These are phyloP conservation scores for Muricea muricata DNA, from an alignment of 92 coral and sea anemone genomes.

Conservation along the genomic window DNA sequence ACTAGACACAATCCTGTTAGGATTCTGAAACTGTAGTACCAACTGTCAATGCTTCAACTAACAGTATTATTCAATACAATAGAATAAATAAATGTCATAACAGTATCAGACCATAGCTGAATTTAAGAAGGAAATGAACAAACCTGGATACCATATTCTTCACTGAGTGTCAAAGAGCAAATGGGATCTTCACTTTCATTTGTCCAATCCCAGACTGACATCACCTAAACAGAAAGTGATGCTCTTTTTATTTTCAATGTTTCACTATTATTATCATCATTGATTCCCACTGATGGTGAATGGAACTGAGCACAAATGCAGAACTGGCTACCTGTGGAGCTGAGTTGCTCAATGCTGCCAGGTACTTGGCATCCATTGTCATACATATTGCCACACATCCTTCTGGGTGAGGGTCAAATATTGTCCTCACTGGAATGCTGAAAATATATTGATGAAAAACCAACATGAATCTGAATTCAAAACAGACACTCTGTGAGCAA, in stretches of 20 bases:
- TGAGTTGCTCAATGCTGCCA: slow-evolving; percentile 87
- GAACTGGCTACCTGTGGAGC: slow-evolving; percentile 90
- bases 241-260: background rate
- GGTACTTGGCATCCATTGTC: slow-evolving; percentile 98
- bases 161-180: slow-evolving; percentile 87
- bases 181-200: slow-evolving; percentile 81
- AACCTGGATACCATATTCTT: slow-evolving; percentile 94
- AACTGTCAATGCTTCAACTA: too few relatives aligned
- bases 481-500: too few relatives aligned
- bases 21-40: too few relatives aligned
- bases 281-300: too few relatives aligned
- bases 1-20: too few relatives aligned
- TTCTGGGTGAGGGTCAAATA: slow-evolving; percentile 92
- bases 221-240: slow-evolving; percentile 60
- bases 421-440: slow-evolving; percentile 96
- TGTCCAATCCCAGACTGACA: slow-evolving; percentile 99
- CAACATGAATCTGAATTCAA: background rate
- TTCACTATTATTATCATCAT: too few relatives aligned
- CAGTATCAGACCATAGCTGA: background rate
- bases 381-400: slow-evolving; percentile 91
- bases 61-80: too few relatives aligned
- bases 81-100: too few relatives aligned
- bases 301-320: too few relatives aligned
- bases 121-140: background rate
- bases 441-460: background rate